Percentiles rank a stretch among this genome's conserved stretches.
Conservation (phyloP, 2,797 vertebrate species). For the Poeciliopsis infans region DNA sequence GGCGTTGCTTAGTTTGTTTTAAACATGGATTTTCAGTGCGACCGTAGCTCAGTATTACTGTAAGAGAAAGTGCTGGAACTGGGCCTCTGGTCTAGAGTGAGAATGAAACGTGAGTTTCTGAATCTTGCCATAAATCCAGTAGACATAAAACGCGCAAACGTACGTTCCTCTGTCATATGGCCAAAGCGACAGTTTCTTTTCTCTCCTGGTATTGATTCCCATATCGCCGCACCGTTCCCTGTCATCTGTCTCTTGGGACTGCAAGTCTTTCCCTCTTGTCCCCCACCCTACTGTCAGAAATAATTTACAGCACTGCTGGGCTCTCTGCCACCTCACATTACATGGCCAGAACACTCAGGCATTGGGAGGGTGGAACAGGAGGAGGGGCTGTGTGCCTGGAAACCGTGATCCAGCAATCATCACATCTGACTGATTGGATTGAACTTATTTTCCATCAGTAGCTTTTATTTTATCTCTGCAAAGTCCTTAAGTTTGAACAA, state of each 20-base stretch:
- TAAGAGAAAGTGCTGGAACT: constrained; percentile 2
- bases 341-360: constrained; percentile 73
- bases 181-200: constrained; percentile 21
- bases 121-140: constrained; percentile 44
- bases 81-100: constrained; percentile 20
- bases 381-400: constrained; percentile 63
- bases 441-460: constrained; percentile 60
- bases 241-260: constrained; percentile 64
- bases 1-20: constrained; percentile 1
- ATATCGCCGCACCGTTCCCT: constrained; percentile 51
- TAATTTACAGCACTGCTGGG: constrained; percentile 76
- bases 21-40: neutral
- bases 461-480: constrained; percentile 13
- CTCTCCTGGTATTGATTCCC: constrained; percentile 30
- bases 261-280: constrained; percentile 67
- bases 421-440: constrained; percentile 72
- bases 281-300: constrained; percentile 71
- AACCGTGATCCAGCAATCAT: constrained; percentile 70
- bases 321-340: constrained; percentile 77
- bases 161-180: constrained; percentile 21
- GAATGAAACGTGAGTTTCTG: constrained; percentile 27
- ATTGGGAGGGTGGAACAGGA: constrained; percentile 59
- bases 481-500: constrained; percentile 17
- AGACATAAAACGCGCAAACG: constrained; percentile 49
- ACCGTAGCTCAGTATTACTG: neutral